Conservation (phyloP, 2,113 vertebrate species). For the Clupea harengus region DNA sequence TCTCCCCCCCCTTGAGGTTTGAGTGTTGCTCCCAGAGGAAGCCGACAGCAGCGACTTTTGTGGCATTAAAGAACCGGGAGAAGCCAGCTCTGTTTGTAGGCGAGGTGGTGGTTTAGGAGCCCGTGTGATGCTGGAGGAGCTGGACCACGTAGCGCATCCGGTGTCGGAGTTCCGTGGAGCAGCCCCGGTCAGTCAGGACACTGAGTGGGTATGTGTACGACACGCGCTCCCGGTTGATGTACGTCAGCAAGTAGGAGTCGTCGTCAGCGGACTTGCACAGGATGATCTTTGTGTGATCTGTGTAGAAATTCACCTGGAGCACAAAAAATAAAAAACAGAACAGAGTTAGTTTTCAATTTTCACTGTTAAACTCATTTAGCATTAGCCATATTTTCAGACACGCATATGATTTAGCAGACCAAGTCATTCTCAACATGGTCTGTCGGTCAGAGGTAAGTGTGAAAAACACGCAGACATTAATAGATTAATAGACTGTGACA, state of each 20-base stretch:
- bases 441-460: too few species aligned
- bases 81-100: background rate
- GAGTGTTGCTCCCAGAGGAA: conserved; percentile 40
- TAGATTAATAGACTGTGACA: background rate
- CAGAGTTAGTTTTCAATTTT: background rate
- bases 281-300: conserved; percentile 95
- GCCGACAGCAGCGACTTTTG: conserved; percentile 50
- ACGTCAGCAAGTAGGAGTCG: conserved; percentile 88
- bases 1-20: conserved; percentile 17
- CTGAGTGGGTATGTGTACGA: conserved; percentile 87
- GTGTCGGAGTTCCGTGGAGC: conserved; percentile 82
- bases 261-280: conserved; percentile 86
- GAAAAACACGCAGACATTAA: background rate
- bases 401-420: too few species aligned
- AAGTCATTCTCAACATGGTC: background rate
- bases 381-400: too few species aligned
- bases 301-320: conserved; percentile 93
- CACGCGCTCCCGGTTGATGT: conserved; percentile 87
- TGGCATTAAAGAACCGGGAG: conserved; percentile 12
- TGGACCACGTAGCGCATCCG: conserved; percentile 84
- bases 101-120: conserved; percentile 61
- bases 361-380: background rate
- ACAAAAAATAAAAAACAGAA: background rate
- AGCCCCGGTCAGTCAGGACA: conserved; percentile 84
- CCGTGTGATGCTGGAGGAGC: conserved; percentile 84